Base-by-base conservation (phyloP, 2,888 invertebrate species). In the Quadroppia sp. region DNA sequence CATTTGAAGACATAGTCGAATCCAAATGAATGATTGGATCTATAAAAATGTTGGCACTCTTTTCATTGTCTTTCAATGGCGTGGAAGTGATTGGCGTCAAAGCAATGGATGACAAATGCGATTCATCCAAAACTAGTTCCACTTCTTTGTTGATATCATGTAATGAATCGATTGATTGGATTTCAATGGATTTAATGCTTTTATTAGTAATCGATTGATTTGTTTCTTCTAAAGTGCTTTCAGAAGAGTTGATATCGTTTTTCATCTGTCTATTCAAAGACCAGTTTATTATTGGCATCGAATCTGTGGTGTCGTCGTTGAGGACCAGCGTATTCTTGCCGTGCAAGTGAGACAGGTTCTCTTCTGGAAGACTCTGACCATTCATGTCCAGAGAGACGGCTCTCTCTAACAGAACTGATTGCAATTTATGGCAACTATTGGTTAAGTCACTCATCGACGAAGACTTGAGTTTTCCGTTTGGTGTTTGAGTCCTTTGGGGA, bases 401-500 rank as follows among this genome's bases (percentile, higher is more conserved):
- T 77, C 91, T 85, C 82, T 91, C 91, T 30, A 83, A 78, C 0
- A 80, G 78, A 17, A 78, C 74, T 23, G 79, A 78, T 28, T 80
- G 79, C 2, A 79, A 77, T 71, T 77, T 76, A 59, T 59, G 72
- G n/a, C 28, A 86, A 15, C 50, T 70, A 17, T 78, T 87, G 0
- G 90, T 90, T 71, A 91, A 83, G 82, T 91, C 91, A 0, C 90
- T 91, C 1, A 91, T 84, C 48, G 90, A 91, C 0, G 90, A 89
- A 1, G 91, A 90, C 83, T 89, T 89, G 23, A 90, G 83, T 36
- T 75, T 75, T 32, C 61, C 64, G 28, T n/a, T 36, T 15, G 67
- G 67, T 23, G 23, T 72, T 36, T 72, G 36, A 36, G 20, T 32
- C 7, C 61, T 30, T 61, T 53, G 53, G 13, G 53, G 53, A 53